These are phyloP conservation scores for Dexiosoma caninum DNA, from an alignment of 2,888 invertebrate species.

Conservation along the genomic window DNA sequence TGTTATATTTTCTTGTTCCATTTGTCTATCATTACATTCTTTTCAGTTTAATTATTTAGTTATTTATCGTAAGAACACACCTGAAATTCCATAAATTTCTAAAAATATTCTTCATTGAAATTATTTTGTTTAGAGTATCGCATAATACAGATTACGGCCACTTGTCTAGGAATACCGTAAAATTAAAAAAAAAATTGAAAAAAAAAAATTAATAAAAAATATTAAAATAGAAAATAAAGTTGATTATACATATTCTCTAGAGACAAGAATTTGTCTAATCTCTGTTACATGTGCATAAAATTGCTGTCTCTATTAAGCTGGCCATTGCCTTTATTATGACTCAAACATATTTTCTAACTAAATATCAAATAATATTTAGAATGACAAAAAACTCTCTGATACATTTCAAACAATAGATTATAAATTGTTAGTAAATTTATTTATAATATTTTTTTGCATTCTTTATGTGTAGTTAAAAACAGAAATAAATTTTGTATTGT, in stretches of 20 bases:
- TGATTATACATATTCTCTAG: no score
- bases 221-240: no score
- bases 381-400: neutral
- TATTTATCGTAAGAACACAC: neutral
- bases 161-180: no score
- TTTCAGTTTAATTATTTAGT: neutral
- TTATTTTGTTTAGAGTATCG: no score
- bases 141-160: no score
- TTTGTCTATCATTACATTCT: no score
- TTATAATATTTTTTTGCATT: neutral
- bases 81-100: neutral
- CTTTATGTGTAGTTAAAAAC: no score
- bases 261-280: no score
- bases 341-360: neutral
- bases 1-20: neutral
- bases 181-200: no score
- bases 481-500: neutral
- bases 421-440: slow-evolving; percentile 8
- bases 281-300: no score
- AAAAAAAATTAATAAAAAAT: no score
- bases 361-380: slow-evolving; percentile 28
- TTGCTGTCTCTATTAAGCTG: neutral
- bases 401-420: neutral
- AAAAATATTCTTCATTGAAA: no score
- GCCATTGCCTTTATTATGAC: neutral